Base-by-base conservation (phyloP, 1,140 invertebrate species). In the Brachionus rotundiformis region DNA sequence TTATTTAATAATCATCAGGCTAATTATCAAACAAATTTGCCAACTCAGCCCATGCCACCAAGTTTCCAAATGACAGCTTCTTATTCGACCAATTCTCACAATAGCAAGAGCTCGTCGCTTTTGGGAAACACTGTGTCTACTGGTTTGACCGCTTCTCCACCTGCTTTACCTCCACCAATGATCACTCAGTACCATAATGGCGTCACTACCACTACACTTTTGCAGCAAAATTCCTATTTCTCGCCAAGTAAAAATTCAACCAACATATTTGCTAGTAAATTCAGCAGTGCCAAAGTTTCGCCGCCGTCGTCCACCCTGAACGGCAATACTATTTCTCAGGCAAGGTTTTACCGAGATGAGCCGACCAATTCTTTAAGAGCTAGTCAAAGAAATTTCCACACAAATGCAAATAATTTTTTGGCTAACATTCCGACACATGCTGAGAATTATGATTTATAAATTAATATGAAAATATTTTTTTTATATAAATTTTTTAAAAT, bases 1-100 rank as follows among this genome's bases (percentile, higher is more conserved):
- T 19, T 79, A 4, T 79, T 79, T 19, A 79, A 79, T 16, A 79
- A 79, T 63, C 76, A 59, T 33, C 76, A 54, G 25, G 36, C 31
- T 0, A 25, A 8, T 44, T 44, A 44, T 23, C 59, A 41, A 13
- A 10, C 39, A 13, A 41, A 13, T 41, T 13, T 41, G 4, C 39
- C 39, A 41, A 11, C 39, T 41, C 8, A 11, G 39, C 8, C 1
- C 4, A 8, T 7, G 25, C 31, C 61, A 11, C 3, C 16, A 29
- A 11, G 36, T 13, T 73, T 73, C 27, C 68, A 73, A 73, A 73
- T 73, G 68, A 73, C 68, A 2, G 13, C 68, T 25, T 73, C 68
- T 4, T 73, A 73, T 27, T 73, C 68, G 29, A 73, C 36, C 8
- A 73, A 73, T 47, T 73, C 68, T 25, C 68, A 73, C 5, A 44